phyloP scores from a whole-genome alignment of 2,888 invertebrate species.

The Neoitamus cyanurus region DNA sequence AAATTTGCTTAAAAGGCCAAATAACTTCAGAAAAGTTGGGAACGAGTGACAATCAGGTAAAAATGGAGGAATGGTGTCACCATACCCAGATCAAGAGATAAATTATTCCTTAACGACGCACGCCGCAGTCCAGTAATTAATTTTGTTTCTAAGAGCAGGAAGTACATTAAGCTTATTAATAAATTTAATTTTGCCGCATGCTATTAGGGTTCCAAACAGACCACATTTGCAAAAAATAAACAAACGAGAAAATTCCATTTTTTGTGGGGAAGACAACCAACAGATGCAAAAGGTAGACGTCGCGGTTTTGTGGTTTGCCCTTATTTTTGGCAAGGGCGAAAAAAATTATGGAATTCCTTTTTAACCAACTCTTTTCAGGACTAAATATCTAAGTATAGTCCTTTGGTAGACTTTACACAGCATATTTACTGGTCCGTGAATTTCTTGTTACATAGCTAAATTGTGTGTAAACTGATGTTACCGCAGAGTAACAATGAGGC shows the following conservation, averaged over 20 bases:
- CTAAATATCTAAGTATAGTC: neutral
- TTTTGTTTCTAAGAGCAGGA: too few species aligned
- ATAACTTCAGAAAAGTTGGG: too few species aligned
- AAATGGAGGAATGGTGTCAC: too few species aligned
- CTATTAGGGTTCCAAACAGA: neutral
- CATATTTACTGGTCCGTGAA: neutral
- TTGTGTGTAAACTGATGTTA: neutral
- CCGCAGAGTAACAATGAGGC: neutral
- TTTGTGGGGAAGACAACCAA: neutral
- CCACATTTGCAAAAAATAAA: too few species aligned
- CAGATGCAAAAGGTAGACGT: neutral
- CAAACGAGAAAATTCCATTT: neutral
- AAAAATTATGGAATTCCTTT: neutral
- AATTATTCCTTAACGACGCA: too few species aligned
- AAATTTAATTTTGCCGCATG: too few species aligned
- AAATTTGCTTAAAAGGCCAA: too few species aligned
- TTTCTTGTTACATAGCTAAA: neutral
- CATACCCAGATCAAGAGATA: too few species aligned
- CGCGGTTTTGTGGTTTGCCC: neutral
- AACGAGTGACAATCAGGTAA: too few species aligned
- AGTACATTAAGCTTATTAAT: too few species aligned
- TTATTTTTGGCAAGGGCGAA: neutral
- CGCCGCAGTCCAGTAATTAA: too few species aligned
- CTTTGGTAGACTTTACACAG: neutral
- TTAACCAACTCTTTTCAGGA: neutral